Percentiles rank a stretch among this genome's conserved stretches.
These are phyloP conservation scores for Zoanthus sociatus DNA, from an alignment of 92 coral and sea anemone species.

Conservation along the genomic window DNA sequence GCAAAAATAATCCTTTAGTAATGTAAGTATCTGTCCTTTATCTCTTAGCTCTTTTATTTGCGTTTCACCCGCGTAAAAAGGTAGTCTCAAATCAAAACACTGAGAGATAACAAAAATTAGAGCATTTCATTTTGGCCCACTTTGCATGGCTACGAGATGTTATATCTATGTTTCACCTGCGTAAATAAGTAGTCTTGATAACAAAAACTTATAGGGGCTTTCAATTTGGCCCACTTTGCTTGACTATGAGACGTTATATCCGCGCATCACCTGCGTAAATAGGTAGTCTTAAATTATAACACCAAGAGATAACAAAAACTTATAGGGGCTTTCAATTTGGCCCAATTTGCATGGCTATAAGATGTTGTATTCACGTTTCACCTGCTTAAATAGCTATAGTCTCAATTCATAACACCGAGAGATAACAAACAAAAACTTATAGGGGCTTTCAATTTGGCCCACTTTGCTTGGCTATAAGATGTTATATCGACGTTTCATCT, in stretches of 20 bases:
- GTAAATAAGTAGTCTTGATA: background rate
- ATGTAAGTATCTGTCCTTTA: too few relatives aligned
- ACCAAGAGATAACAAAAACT: background rate
- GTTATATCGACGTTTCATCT: too few relatives aligned
- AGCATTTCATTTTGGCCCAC: background rate
- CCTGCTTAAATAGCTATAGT: too few relatives aligned
- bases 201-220: background rate
- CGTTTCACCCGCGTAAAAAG: too few relatives aligned
- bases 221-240: background rate
- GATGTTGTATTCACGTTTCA: background rate
- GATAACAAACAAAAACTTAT: background rate
- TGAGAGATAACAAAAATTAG: background rate
- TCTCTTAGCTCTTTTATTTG: too few relatives aligned
- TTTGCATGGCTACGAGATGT: background rate
- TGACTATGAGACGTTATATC: background rate
- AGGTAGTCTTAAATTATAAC: background rate
- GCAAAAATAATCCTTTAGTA: too few relatives aligned
- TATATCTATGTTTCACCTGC: too few relatives aligned
- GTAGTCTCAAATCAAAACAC: background rate
- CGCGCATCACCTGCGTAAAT: too few relatives aligned
- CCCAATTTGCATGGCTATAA: background rate
- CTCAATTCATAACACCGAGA: background rate
- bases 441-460: too few relatives aligned
- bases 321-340: background rate
- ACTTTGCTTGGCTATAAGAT: too few relatives aligned